Evolutionary conservation across 2,888 invertebrate genomes (phyloP), one percentile per base, ranked within the genome.

Genomic region (Drosophila anomelani): DNA sequence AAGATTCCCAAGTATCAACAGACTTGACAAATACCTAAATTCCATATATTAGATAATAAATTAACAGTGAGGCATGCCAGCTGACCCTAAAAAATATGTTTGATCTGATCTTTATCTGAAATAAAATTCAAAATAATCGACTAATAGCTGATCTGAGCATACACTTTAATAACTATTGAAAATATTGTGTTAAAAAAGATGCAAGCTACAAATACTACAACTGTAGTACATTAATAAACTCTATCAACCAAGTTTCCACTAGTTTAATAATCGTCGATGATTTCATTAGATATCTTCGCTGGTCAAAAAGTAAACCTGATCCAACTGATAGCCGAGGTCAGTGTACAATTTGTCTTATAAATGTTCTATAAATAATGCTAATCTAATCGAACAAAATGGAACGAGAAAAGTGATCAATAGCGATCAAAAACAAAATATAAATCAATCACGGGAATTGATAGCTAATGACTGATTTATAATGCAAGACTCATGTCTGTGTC

Each of bases 381-480:
- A 68, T 68, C 68, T 68, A 57, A 68, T 68, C 68, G 23, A 32
- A 23, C 26, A 41, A 39, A 67, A 29, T n/a, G 20, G 6, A 29
- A 47, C 44, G 34, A 67, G 72, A 57, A 39, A 59, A 61, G 71
- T 77, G 82, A 87, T 81, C 88, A 85, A 54, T 55, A 44, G 57
- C 80, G 78, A 83, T 88, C 76, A 72, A 85, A 80, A 54, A 49
- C 61, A 62, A 71, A 29, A 47, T 59, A 58, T 82, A 82, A 82
- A 82, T 83, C 82, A 83, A 83, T 83, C 82, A 83, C 72, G 59
- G 3, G 15, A 63, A 51, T 86, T 75, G 89, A 88, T 88, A 83
- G 84, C 68, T 71, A n/a, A 1, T 74, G 84, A 86, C 60, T 76
- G 74, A 88, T 88, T 83, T 83, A 83, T 53, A 71, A 83, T 36